Percentiles rank a stretch among this genome's conserved stretches.
Conservation (phyloP, 2,888 invertebrate genomes). For the Bimastos eiseni region DNA sequence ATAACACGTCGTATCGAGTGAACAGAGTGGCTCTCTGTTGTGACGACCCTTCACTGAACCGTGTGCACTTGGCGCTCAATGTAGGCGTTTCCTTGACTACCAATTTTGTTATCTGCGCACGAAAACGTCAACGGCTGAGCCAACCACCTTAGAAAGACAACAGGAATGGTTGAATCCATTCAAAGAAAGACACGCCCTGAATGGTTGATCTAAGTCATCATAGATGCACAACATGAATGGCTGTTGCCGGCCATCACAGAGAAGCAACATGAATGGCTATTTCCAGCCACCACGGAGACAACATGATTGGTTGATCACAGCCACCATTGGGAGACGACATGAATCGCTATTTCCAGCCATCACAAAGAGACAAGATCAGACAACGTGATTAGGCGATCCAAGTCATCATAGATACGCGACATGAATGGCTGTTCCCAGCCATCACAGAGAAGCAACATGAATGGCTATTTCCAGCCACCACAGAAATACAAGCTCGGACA, state of each 20-base stretch:
- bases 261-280: not conserved
- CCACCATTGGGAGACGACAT: no score
- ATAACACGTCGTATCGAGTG: not conserved
- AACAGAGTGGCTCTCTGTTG: not conserved
- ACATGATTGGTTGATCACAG: no score
- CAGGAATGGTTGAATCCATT: not conserved
- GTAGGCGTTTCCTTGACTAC: not conserved
- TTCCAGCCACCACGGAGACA: not conserved
- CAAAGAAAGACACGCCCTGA: not conserved
- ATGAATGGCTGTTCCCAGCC: no score
- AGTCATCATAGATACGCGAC: no score
- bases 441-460: no score
- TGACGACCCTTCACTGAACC: not conserved
- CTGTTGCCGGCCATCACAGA: not conserved
- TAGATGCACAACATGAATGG: no score
- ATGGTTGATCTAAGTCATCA: not conserved
- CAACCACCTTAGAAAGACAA: not conserved
- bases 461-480: no score
- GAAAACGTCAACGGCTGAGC: not conserved
- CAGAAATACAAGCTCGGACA: no score
- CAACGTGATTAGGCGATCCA: no score
- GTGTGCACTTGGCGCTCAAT: not conserved
- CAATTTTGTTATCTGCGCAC: not conserved
- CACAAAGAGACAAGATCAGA: no score
- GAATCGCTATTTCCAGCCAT: no score